Percentiles rank a stretch among this genome's conserved stretches.
Evolutionary conservation across 2,113 vertebrate species (phyloP).

Genomic region (Pelusios castaneus): DNA sequence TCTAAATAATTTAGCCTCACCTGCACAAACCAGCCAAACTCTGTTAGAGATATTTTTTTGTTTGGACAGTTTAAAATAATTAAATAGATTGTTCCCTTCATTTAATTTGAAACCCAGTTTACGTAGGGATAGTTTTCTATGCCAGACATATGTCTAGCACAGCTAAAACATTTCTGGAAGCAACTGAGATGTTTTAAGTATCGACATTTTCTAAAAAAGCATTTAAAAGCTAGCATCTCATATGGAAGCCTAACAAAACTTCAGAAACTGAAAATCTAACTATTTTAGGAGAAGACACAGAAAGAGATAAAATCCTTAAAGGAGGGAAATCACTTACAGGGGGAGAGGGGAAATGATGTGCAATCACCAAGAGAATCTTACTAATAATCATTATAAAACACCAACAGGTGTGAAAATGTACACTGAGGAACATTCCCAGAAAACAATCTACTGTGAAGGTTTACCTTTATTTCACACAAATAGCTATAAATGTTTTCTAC

Average conservation of each 20-base stretch:
- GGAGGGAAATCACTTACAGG: neutral
- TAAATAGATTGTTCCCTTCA: neutral
- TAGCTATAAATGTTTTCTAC: neutral
- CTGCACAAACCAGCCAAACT: neutral
- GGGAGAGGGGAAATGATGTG: neutral
- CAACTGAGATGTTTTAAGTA: neutral
- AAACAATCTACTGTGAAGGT: neutral
- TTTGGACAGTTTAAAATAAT: neutral
- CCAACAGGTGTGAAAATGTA: neutral
- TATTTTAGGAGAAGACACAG: neutral
- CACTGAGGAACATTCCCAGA: neutral
- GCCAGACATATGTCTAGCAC: neutral
- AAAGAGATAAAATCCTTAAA: neutral
- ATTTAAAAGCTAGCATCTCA: neutral
- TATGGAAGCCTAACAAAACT: neutral
- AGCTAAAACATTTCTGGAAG: neutral
- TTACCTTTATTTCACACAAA: neutral
- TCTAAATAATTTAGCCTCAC: neutral
- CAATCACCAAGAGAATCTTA: neutral
- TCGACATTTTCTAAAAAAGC: neutral
- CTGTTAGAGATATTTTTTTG: neutral
- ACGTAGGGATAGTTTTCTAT: neutral
- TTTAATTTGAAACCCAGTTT: neutral
- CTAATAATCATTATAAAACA: neutral
- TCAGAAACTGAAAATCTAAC: neutral